Evolutionary conservation across 2,113 vertebrate species (phyloP).

Genomic region (Tyto alba): DNA sequence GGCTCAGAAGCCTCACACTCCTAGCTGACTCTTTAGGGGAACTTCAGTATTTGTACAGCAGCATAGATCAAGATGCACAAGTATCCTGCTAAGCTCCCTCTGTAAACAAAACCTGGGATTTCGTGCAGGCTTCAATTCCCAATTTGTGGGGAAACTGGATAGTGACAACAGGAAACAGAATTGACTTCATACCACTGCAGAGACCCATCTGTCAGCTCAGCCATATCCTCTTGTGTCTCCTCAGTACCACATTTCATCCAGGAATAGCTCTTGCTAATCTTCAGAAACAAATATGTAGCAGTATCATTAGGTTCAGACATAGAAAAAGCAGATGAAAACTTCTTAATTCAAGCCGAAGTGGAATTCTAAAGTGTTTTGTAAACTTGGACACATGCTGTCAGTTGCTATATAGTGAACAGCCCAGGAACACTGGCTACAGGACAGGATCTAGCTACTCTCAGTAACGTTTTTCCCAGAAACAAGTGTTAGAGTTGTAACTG

Average conservation of each 20-base stretch:
- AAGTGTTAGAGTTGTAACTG: not conserved
- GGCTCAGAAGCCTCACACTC: not conserved
- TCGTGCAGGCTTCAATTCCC: not conserved
- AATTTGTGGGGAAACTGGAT: not conserved
- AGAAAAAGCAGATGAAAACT: not conserved
- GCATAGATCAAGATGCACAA: not conserved
- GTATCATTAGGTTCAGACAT: not conserved
- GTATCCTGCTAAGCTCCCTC: not conserved
- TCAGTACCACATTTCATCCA: not conserved
- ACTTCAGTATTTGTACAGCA: not conserved
- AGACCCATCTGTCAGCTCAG: not conserved
- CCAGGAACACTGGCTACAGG: not conserved
- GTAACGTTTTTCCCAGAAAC: not conserved
- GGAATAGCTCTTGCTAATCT: not conserved
- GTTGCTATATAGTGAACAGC: not conserved
- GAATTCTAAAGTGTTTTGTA: not conserved
- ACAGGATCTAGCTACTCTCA: not conserved
- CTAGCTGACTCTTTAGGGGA: not conserved
- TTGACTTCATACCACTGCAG: not conserved
- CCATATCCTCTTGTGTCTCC: not conserved
- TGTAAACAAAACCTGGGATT: not conserved
- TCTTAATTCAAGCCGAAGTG: not conserved
- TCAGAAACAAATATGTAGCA: not conserved
- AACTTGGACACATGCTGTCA: not conserved
- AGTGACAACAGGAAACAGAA: not conserved